Evolutionary conservation across 35 echinoderm and acorn worm species (phyloP).

Genomic region (Lytechinus pictus): DNA sequence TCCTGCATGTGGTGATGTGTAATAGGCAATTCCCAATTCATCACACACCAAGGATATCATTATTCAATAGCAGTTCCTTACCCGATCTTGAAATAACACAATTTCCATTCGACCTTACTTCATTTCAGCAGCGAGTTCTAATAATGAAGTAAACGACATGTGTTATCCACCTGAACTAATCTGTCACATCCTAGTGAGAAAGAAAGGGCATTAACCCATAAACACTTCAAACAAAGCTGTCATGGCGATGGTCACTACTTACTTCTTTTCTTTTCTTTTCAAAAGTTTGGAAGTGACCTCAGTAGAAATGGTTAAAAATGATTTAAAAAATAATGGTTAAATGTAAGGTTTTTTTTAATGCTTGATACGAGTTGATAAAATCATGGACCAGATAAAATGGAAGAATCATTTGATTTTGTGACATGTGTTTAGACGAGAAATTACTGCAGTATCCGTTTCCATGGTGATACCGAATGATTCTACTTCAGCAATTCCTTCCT

Average conservation of each 20-base stretch:
- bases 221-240: background rate
- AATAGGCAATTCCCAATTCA: background rate
- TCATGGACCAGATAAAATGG: no score
- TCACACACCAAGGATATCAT: background rate
- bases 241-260: background rate
- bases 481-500: no score
- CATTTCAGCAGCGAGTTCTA: background rate
- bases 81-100: constrained; percentile 3
- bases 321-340: no score
- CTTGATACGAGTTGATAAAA: no score
- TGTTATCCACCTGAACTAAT: constrained; percentile 12
- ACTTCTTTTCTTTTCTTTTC: no score
- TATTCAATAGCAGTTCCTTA: background rate
- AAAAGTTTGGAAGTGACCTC: no score
- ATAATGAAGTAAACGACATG: constrained; percentile 11
- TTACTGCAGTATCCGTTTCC: no score
- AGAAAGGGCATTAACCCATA: background rate
- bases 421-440: no score
- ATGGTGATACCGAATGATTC: no score
- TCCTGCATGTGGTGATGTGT: background rate
- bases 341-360: no score
- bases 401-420: no score
- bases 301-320: no score
- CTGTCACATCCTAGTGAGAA: background rate
- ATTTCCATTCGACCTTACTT: constrained; percentile 11